Percentiles rank a stretch among this genome's conserved stretches.
Conservation (phyloP, 2,888 invertebrate genomes). For the Tetanocera ferruginea region DNA sequence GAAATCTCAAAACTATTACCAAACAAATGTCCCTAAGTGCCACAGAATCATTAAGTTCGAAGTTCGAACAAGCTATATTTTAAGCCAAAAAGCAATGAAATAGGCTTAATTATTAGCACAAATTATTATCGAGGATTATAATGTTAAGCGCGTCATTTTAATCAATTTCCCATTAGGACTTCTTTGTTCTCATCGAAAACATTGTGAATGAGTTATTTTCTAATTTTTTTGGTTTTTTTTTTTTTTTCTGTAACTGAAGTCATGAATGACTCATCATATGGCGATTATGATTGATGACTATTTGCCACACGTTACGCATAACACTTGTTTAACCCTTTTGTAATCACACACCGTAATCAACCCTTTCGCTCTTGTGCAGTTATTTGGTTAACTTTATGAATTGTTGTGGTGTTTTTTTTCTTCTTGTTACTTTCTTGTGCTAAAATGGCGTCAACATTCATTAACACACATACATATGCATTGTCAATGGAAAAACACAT, state of each 20-base stretch:
- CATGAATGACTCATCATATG: conserved; percentile 32
- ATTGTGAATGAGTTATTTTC: background rate
- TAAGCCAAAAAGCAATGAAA: background rate
- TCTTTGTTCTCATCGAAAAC: background rate
- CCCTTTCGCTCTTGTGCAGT: background rate
- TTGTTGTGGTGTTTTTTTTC: background rate
- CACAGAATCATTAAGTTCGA: background rate
- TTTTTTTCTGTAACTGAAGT: conserved; percentile 1
- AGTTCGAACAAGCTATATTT: background rate
- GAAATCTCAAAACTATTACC: no score
- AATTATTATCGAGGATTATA: conserved; percentile 23
- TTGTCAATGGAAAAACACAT: background rate
- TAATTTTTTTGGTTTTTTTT: background rate
- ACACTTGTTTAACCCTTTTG: conserved; percentile 31
- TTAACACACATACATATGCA: conserved; percentile 14
- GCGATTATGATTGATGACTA: conserved; percentile 36
- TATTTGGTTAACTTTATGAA: background rate
- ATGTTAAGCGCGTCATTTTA: conserved; percentile 20
- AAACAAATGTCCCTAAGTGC: no score
- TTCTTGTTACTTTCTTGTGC: background rate
- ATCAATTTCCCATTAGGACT: conserved; percentile 26
- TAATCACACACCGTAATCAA: background rate
- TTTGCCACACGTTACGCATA: conserved; percentile 1
- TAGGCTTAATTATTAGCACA: conserved; percentile 21
- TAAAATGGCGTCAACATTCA: conserved; percentile 25